Conservation (phyloP, 2,113 vertebrate species). For the Myanophis thanlyinensis region DNA sequence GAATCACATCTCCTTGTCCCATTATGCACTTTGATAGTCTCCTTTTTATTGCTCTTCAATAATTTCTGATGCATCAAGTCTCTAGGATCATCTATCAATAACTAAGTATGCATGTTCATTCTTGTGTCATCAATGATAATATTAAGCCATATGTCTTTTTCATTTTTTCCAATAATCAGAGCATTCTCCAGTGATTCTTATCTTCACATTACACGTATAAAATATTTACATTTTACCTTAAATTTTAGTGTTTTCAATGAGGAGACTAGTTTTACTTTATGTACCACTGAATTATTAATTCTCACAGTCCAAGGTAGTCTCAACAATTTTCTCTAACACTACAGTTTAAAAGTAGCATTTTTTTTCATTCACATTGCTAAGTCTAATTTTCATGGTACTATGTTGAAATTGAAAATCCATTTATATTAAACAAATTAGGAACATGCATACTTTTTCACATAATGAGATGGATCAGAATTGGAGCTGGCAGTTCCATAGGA, state of each 20-base stretch:
- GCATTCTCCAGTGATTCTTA: no score
- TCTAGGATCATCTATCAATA: neutral
- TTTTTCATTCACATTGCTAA: neutral
- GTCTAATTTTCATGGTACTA: neutral
- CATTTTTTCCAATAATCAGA: no score
- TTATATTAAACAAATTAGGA: neutral
- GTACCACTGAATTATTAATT: no score
- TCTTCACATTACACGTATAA: no score
- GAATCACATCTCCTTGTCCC: neutral
- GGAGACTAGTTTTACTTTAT: no score
- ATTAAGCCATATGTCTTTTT: no score
- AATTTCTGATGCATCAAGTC: neutral
- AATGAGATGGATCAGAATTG: neutral
- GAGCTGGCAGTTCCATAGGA: neutral
- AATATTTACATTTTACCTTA: no score
- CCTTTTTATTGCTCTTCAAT: neutral
- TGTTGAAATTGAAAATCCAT: neutral
- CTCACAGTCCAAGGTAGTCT: no score
- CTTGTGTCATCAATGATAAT: neutral
- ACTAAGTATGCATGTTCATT: neutral
- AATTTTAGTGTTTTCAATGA: no score
- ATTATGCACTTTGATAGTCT: neutral
- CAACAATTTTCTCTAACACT: no score
- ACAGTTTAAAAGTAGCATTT: neutral
- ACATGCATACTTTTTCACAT: neutral